Evolutionary conservation across 1,140 invertebrate genomes (phyloP), one percentile per base, ranked within the genome.

Genomic region (Streblospio benedicti): DNA sequence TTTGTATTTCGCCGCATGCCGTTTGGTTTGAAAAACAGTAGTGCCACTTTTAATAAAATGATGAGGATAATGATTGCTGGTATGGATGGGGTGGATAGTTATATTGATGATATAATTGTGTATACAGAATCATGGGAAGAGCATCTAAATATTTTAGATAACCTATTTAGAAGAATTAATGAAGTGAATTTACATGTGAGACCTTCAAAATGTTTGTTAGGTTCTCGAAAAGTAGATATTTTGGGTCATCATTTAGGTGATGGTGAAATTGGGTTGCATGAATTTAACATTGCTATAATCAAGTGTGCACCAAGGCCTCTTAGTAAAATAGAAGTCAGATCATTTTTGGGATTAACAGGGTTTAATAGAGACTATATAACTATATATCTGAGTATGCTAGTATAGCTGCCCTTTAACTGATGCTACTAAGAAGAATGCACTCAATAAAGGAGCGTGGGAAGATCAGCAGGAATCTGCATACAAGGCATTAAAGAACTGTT

Each of bases 341-440:
- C 71, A 28, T 81, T 79, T 62, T 60, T 82, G 31, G 78, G 75
- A 2, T 52, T 78, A 2, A 60, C 75, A 2, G 76, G 77, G 31
- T 81, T 71, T 63, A 75, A 80, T 56, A 59, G 71, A 4, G 67
- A 71, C 62, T 81, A 76, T 67, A 67, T 72, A 0, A n/a, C n/a
- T n/a, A n/a, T n/a, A n/a, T n/a, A n/a, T n/a, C n/a, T n/a, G n/a
- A n/a, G n/a, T n/a, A n/a, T n/a, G n/a, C n/a, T n/a, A n/a, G n/a
- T n/a, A n/a, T n/a, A n/a, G n/a, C n/a, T n/a, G n/a, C n/a, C n/a
- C n/a, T n/a, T n/a, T n/a, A n/a, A n/a, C n/a, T n/a, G n/a, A n/a
- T n/a, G n/a, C n/a, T n/a, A n/a, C n/a, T n/a, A n/a, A n/a, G n/a
- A n/a, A n/a, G n/a, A n/a, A n/a, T n/a, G n/a, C n/a, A n/a, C n/a